Base-by-base conservation (phyloP, 2,113 vertebrate genomes). In the Cardinalis cardinalis region DNA sequence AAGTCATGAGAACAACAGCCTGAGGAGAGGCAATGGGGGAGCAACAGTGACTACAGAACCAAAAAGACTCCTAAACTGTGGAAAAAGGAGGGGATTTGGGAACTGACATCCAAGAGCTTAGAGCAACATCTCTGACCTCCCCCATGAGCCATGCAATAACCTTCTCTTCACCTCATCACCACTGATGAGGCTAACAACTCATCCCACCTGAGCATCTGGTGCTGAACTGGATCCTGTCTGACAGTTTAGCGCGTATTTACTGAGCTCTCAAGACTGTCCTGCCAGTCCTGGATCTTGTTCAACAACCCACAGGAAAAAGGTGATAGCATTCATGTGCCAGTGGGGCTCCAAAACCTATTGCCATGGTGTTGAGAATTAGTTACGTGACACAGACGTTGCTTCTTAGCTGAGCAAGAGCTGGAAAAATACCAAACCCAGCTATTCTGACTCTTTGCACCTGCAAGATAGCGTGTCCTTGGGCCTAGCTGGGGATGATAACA, bases 1-100 rank as follows among this genome's bases (percentile, higher is more conserved):
- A 18, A 38, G 32, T 2, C 5, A 2, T 3, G 20, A 74, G 12
- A 59, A 32, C 18, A 85, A 56, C 4, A 64, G 15, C 31, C 55
- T 32, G 56, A 44, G n/a, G 38, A 88, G 48, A 72, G 0, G 1
- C 41, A 44, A 21, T 13, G 5, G 23, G 19, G 10, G 10, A 61
- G 12, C 31, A 53, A n/a, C 0, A 44, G 49, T 40, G 46, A 65
- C 21, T 48, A 13, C 0, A 2, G 15, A 55, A 41, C 7, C 26
- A 14, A 16, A 69, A 25, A 21, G 19, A 44, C 17, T 52, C 18
- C 21, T 24, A 5, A 79, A 44, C 10, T 6, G 2, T 18, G 34
- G 31, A 36, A 75, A 56, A 8, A 59, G 8, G 12, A 43, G 6
- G 7, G 8, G 10, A 36, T 60, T 51, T 74, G 48, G 31, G 19